Conservation (phyloP, 2,113 vertebrate genomes). For the Lathamus discolor region DNA sequence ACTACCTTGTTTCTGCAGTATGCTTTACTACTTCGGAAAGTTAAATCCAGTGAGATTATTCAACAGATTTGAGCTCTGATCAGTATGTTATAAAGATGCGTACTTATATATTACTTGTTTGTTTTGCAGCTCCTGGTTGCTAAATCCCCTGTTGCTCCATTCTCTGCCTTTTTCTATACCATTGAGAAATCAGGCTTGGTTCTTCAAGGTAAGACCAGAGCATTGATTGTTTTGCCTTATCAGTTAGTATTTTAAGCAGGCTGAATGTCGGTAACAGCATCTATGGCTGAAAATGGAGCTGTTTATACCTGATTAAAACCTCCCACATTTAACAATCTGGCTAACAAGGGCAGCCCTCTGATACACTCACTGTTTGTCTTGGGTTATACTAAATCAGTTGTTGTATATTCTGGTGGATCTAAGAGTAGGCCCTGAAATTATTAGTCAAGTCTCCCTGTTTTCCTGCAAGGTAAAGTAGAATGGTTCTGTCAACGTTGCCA, state of each 20-base stretch:
- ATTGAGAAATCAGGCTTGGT: conserved; percentile 79
- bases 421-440: not conserved
- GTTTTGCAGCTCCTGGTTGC: conserved; percentile 80
- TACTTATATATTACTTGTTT: not conserved
- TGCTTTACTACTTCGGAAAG: not conserved
- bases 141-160: conserved; percentile 84
- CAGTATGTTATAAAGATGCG: not conserved
- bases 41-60: not conserved
- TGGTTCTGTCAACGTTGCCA: not conserved
- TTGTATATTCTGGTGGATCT: not conserved
- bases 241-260: not conserved
- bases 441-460: not conserved
- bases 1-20: not conserved
- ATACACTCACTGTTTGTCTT: not conserved
- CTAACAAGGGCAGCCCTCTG: not conserved
- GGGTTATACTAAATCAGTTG: not conserved
- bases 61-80: not conserved
- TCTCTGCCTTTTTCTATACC: conserved; percentile 76
- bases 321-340: not conserved
- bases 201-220: conserved; percentile 78
- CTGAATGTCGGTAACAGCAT: not conserved
- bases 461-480: not conserved
- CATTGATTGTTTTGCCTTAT: not conserved
- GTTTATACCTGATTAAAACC: not conserved
- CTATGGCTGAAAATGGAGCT: not conserved